Conservation (phyloP, 2,888 invertebrate species). For the Temnothorax ravouxi region DNA sequence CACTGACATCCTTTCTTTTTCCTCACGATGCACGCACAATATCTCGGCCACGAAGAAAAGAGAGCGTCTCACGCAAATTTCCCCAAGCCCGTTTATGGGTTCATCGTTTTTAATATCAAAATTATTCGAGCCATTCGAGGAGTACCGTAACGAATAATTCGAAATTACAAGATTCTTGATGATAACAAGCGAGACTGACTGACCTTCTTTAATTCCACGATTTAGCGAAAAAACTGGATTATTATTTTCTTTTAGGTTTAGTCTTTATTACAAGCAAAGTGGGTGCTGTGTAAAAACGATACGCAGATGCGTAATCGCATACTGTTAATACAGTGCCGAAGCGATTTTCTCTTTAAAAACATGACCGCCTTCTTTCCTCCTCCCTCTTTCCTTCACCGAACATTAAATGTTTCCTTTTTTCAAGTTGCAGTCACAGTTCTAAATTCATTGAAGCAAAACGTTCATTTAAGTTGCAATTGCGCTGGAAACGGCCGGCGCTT, state of each 20-base stretch:
- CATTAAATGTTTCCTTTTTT: slow-evolving; percentile 57
- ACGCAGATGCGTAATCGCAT: slow-evolving; percentile 18
- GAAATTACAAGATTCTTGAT: not conserved
- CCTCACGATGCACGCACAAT: slow-evolving; percentile 1
- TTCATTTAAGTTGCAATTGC: not conserved
- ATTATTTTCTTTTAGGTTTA: not conserved
- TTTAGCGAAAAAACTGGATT: not conserved
- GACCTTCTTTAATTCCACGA: not conserved
- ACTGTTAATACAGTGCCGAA: slow-evolving; percentile 50
- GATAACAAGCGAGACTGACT: not conserved
- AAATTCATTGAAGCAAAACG: not conserved
- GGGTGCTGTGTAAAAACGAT: slow-evolving; percentile 59
- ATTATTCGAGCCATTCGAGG: not conserved
- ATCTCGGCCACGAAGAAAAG: slow-evolving; percentile 26
- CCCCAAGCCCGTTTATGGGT: not conserved
- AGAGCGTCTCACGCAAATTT: slow-evolving; percentile 18
- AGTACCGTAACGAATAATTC: not conserved
- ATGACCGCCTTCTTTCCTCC: slow-evolving; percentile 58
- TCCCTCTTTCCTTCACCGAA: slow-evolving; percentile 37
- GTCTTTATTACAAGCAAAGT: not conserved
- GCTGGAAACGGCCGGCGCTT: not conserved
- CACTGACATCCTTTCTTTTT: slow-evolving; percentile 41
- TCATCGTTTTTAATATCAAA: not conserved
- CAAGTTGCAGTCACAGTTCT: slow-evolving; percentile 35
- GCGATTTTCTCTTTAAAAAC: slow-evolving; percentile 59